phyloP scores from a whole-genome alignment of 1,140 invertebrate genomes.

The Drosophila santomea region DNA sequence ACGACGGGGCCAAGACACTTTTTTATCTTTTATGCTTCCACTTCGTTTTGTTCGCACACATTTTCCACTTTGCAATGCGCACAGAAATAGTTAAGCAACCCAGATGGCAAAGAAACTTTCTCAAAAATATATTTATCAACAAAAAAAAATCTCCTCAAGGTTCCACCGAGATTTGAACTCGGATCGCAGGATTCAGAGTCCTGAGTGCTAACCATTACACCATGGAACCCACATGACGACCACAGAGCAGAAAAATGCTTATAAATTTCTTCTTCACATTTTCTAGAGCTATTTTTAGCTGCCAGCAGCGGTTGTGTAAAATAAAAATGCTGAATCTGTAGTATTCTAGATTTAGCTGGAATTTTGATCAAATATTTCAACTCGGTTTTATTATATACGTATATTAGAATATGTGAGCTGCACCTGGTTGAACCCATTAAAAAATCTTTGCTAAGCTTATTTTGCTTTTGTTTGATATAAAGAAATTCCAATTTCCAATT shows the following conservation, averaged over 20 bases:
- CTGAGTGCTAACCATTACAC: slow-evolving; percentile 96
- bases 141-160: slow-evolving; percentile 14
- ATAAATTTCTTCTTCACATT: not conserved
- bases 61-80: slow-evolving; percentile 24
- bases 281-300: slow-evolving; percentile 6
- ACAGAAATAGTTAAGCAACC: slow-evolving; percentile 21
- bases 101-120: slow-evolving; percentile 18
- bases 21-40: slow-evolving; percentile 20
- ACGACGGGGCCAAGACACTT: slow-evolving; percentile 13
- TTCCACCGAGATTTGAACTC: slow-evolving; percentile 86
- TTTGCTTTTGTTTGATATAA: not conserved
- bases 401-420: not conserved
- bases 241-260: not conserved
- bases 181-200: slow-evolving; percentile 95
- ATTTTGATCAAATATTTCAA: not conserved
- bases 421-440: not conserved
- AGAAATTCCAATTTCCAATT: slow-evolving; percentile 10
- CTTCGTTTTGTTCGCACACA: slow-evolving; percentile 13
- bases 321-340: slow-evolving; percentile 6
- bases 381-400: not conserved
- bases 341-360: not conserved
- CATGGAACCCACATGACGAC: slow-evolving; percentile 87
- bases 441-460: not conserved
- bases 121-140: not conserved
- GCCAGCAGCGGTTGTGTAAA: not conserved